Percentiles rank a stretch among this genome's conserved stretches.
Conservation (phyloP, 2,888 invertebrate genomes). For the Agrypnus murinus region DNA sequence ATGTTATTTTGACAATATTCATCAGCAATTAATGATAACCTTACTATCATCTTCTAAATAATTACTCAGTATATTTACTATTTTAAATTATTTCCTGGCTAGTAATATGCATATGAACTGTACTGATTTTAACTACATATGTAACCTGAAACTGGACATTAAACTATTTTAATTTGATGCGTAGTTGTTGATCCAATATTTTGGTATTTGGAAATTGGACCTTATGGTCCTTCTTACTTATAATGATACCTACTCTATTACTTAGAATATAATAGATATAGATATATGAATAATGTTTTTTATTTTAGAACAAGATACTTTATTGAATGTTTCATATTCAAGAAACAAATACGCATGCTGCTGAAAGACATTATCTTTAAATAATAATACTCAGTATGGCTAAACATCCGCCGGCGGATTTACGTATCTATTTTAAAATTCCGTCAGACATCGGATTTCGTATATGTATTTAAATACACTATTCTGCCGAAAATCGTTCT, state of each 20-base stretch:
- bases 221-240: slow-evolving; percentile 1
- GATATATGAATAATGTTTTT: slow-evolving; percentile 11
- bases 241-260: background rate
- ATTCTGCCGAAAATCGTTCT: too few species aligned
- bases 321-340: background rate
- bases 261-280: slow-evolving; percentile 7
- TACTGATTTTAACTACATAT: background rate
- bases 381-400: too few species aligned
- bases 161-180: background rate
- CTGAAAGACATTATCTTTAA: slow-evolving; percentile 6
- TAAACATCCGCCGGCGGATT: too few species aligned
- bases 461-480: too few species aligned
- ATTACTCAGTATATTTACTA: slow-evolving; percentile 1
- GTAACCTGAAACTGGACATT: background rate
- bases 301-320: slow-evolving; percentile 16
- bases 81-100: slow-evolving; percentile 4
- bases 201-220: slow-evolving; percentile 1
- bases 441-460: too few species aligned
- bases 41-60: background rate
- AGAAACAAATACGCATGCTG: slow-evolving; percentile 8
- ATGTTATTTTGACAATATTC: slow-evolving; percentile 3
- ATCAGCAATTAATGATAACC: slow-evolving; percentile 1
- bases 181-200: slow-evolving; percentile 11
- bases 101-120: background rate
- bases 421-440: too few species aligned